Evolutionary conservation across 2,888 invertebrate genomes (phyloP).

Genomic region (Meandrusa payeni): DNA sequence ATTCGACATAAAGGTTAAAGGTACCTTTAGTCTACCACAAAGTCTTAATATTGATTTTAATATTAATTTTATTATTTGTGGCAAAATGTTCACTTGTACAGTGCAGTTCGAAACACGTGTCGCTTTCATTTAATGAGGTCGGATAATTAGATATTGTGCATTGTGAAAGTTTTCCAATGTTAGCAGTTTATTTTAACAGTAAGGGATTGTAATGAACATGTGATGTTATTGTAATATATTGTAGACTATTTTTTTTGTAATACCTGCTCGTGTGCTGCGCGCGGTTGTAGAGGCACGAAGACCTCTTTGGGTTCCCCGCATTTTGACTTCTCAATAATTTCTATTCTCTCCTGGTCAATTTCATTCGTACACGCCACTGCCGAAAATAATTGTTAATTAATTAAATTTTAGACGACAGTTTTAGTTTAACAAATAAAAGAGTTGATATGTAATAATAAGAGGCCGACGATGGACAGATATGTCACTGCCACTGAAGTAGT

Average conservation of each 20-base stretch:
- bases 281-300: constrained; percentile 54
- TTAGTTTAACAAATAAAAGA: neutral
- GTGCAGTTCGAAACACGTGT: constrained; percentile 6
- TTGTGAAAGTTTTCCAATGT: too few relatives aligned
- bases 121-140: constrained; percentile 6
- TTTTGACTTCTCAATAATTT: constrained; percentile 57
- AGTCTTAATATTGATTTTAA: too few relatives aligned
- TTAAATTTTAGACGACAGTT: constrained; percentile 5
- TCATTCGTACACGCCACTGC: constrained; percentile 57
- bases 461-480: too few relatives aligned
- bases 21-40: too few relatives aligned
- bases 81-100: neutral
- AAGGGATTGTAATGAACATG: too few relatives aligned
- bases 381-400: constrained; percentile 29
- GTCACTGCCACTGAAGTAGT: constrained; percentile 27
- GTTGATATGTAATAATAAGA: neutral
- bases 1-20: too few relatives aligned
- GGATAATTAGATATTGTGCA: constrained; percentile 10
- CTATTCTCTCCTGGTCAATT: constrained; percentile 47
- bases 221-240: too few relatives aligned
- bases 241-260: too few relatives aligned
- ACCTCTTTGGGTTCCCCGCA: constrained; percentile 68
- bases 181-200: too few relatives aligned
- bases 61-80: too few relatives aligned
- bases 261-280: constrained; percentile 62